Evolutionary conservation across 2,113 vertebrate species (phyloP).

Genomic region (Dasyurus viverrinus): DNA sequence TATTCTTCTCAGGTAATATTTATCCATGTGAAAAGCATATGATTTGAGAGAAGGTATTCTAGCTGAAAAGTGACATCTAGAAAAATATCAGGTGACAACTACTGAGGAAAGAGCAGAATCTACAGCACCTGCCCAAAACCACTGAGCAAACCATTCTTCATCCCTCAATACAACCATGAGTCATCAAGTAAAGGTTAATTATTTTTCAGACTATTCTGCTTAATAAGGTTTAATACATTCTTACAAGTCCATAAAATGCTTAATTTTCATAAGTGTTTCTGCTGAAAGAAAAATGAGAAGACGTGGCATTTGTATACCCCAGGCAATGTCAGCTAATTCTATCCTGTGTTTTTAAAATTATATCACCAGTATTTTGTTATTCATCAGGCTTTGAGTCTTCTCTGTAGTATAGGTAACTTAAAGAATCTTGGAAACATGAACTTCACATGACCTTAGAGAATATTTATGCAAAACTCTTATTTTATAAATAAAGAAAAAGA

Average conservation of each 20-base stretch:
- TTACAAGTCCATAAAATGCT: neutral
- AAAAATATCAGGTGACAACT: neutral
- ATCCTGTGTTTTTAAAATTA: neutral
- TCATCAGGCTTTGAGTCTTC: neutral
- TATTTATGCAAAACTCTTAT: neutral
- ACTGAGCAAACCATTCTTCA: neutral
- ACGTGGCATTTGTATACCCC: neutral
- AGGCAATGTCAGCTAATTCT: neutral
- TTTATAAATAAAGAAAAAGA: neutral
- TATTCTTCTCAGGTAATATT: neutral
- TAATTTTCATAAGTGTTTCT: neutral
- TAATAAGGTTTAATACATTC: constrained; percentile 15
- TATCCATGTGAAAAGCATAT: neutral
- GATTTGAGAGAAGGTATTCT: neutral
- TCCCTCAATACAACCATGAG: neutral
- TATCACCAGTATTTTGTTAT: neutral
- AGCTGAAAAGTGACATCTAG: neutral
- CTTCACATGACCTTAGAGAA: neutral
- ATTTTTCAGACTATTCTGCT: constrained; percentile 16
- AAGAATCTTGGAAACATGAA: neutral
- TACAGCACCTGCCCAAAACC: neutral
- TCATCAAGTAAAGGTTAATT: neutral
- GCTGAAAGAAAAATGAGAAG: neutral
- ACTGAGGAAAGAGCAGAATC: constrained; percentile 8
- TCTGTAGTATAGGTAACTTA: neutral